phyloP scores from a whole-genome alignment of 53 echinoderm and acorn worm species.

The Zoroaster sp. region DNA sequence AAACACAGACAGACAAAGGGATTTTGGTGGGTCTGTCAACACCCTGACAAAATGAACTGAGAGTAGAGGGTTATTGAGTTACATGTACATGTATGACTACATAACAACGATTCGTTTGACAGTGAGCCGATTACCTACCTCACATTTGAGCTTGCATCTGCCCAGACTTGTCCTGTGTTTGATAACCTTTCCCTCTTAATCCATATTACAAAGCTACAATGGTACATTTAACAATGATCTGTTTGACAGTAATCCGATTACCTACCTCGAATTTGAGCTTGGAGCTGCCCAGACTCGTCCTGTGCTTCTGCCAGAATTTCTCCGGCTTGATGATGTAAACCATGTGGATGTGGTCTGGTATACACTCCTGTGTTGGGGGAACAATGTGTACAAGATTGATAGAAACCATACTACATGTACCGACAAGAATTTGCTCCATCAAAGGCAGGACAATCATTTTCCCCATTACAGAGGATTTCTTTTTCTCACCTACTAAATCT shows the following conservation, averaged over 20 bases:
- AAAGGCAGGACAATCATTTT: no score
- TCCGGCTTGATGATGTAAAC: conserved; percentile 97
- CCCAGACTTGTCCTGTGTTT: background rate
- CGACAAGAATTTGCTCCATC: no score
- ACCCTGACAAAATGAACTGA: no score
- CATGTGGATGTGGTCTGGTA: conserved; percentile 84
- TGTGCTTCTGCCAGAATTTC: conserved; percentile 98
- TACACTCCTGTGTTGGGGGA: conserved; percentile 74
- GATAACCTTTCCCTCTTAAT: background rate
- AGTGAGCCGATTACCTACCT: background rate
- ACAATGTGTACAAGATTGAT: no score
- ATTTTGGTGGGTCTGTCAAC: no score
- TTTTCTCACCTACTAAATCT: no score
- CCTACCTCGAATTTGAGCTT: conserved; percentile 98
- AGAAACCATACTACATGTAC: no score
- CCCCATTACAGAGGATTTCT: no score
- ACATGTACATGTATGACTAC: no score
- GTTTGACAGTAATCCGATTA: background rate
- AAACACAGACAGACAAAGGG: no score
- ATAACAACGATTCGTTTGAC: background rate
- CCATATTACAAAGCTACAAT: background rate
- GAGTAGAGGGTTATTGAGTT: no score
- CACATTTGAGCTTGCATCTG: background rate
- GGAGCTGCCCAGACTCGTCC: conserved; percentile 92
- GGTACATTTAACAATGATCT: background rate